These are phyloP conservation scores for Heliangelus exortis DNA, from an alignment of 2,797 vertebrate genomes.

Conservation along the genomic window DNA sequence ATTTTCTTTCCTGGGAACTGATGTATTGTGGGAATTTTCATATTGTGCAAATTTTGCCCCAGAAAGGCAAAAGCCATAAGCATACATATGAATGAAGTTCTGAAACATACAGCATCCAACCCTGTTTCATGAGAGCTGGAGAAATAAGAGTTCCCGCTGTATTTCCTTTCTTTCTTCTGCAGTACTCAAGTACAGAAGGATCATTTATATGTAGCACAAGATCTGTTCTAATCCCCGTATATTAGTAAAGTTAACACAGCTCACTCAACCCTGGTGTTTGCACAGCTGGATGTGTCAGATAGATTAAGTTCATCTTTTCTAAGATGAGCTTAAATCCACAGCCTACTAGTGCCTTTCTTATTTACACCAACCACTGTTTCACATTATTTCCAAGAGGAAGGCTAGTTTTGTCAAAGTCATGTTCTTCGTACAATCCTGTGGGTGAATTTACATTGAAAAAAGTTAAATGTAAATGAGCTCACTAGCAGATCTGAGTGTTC, in stretches of 20 bases:
- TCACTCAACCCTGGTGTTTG: slow-evolving; percentile 64
- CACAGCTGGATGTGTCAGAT: slow-evolving; percentile 71
- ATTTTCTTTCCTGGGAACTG: slow-evolving; percentile 29
- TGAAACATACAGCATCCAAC: slow-evolving; percentile 30
- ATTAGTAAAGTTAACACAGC: slow-evolving; percentile 70
- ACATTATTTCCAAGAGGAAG: slow-evolving; percentile 41
- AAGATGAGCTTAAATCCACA: slow-evolving; percentile 63
- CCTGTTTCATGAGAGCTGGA: slow-evolving; percentile 15
- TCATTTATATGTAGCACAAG: slow-evolving; percentile 47
- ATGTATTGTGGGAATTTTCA: slow-evolving; percentile 29
- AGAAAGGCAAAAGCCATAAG: slow-evolving; percentile 35
- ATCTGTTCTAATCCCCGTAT: slow-evolving; percentile 60
- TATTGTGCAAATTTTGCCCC: slow-evolving; percentile 17
- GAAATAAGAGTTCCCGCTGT: slow-evolving; percentile 36
- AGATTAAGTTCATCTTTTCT: slow-evolving; percentile 68
- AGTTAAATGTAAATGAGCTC: slow-evolving; percentile 3
- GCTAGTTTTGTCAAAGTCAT: slow-evolving; percentile 58
- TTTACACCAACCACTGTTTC: slow-evolving; percentile 44
- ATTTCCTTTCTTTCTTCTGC: slow-evolving; percentile 26
- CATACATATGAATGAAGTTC: slow-evolving; percentile 11
- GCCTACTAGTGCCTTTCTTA: slow-evolving; percentile 58
- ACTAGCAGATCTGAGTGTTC: slow-evolving; percentile 52
- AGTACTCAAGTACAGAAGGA: slow-evolving; percentile 25
- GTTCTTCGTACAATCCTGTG: slow-evolving; percentile 9
- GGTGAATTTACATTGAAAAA: slow-evolving; percentile 62